Evolutionary conservation across 2,113 vertebrate species (phyloP).

Genomic region (Macquaria australasica): DNA sequence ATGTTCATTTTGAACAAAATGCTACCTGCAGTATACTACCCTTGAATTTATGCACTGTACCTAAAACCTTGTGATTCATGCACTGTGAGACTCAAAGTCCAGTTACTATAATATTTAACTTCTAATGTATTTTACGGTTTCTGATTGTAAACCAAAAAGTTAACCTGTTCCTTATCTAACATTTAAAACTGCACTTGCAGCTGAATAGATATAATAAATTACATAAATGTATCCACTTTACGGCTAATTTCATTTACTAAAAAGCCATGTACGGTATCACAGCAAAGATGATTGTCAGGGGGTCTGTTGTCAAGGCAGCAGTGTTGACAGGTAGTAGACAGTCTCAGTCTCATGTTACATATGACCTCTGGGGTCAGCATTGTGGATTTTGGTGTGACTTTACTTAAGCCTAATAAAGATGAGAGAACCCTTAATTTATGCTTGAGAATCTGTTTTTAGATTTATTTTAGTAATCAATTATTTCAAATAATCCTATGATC

Average conservation of each 20-base stretch:
- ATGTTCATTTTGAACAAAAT: slow-evolving; percentile 11
- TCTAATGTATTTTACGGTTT: background rate
- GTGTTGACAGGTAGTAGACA: background rate
- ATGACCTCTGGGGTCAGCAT: slow-evolving; percentile 21
- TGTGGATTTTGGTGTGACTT: slow-evolving; percentile 1
- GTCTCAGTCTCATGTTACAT: slow-evolving; percentile 35
- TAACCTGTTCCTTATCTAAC: background rate
- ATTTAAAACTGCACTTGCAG: slow-evolving; percentile 17
- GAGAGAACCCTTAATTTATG: background rate
- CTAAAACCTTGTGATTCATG: slow-evolving; percentile 6
- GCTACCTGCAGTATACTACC: slow-evolving; percentile 9
- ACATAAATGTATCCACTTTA: background rate
- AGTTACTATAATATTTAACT: background rate
- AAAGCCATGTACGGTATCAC: background rate
- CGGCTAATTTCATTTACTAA: background rate
- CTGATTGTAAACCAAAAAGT: background rate
- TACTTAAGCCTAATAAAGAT: background rate
- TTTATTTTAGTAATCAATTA: background rate
- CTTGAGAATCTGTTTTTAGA: background rate
- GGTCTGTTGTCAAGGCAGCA: slow-evolving; percentile 46
- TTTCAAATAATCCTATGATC: background rate
- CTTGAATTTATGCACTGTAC: background rate
- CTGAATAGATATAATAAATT: slow-evolving; percentile 28
- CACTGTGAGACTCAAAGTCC: slow-evolving; percentile 5
- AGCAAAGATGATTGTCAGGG: background rate